Evolutionary conservation across 1,140 invertebrate genomes (phyloP).

Genomic region (Drosophila dunni): DNA sequence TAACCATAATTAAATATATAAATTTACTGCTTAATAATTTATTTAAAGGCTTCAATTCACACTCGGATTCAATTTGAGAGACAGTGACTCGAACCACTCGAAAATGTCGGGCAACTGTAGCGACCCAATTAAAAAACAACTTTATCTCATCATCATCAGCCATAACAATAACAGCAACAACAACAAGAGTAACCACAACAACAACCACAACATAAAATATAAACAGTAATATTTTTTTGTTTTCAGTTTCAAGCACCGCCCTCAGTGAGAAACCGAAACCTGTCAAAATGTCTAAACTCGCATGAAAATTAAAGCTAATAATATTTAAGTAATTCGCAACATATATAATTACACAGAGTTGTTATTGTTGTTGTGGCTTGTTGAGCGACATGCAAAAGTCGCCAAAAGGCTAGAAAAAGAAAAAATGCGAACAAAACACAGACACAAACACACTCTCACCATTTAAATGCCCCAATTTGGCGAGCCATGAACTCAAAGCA

Average conservation of each 20-base stretch:
- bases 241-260: slow-evolving; percentile 20
- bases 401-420: slow-evolving; percentile 35
- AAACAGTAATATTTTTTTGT: neutral
- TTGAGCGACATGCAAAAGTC: slow-evolving; percentile 48
- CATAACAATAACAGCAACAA: slow-evolving; percentile 14
- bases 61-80: slow-evolving; percentile 15
- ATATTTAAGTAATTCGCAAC: slow-evolving; percentile 68
- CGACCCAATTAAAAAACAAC: slow-evolving; percentile 55
- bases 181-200: slow-evolving; percentile 13
- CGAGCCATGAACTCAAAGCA: slow-evolving; percentile 78
- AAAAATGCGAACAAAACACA: slow-evolving; percentile 47
- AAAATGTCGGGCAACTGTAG: slow-evolving; percentile 34
- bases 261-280: slow-evolving; percentile 45
- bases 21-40: neutral
- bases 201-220: slow-evolving; percentile 10
- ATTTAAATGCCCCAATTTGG: slow-evolving; percentile 80
- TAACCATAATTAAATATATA: neutral
- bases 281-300: slow-evolving; percentile 68
- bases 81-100: slow-evolving; percentile 9
- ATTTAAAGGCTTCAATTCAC: slow-evolving; percentile 14
- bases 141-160: slow-evolving; percentile 42
- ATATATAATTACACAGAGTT: slow-evolving; percentile 65
- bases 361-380: slow-evolving; percentile 42
- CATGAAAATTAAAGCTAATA: slow-evolving; percentile 59
- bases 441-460: slow-evolving; percentile 27